These are phyloP conservation scores for Lamellibrachia satsuma DNA, from an alignment of 2,888 invertebrate species.

Conservation along the genomic window DNA sequence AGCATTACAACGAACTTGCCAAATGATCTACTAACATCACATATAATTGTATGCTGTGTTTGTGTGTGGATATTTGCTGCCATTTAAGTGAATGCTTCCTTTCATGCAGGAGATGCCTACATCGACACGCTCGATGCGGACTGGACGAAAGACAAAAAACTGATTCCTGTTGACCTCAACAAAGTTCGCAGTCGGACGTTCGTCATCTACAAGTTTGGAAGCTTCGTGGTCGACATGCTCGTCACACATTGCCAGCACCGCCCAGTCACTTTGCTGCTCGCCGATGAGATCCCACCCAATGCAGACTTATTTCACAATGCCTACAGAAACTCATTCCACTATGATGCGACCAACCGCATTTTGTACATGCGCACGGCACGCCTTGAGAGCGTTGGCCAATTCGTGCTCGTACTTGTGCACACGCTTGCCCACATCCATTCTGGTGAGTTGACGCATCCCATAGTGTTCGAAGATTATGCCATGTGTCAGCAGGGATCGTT, in stretches of 20 bases:
- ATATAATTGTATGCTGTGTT: no score
- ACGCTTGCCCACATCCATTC: slow-evolving; percentile 61
- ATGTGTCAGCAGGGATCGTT: background rate
- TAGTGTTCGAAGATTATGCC: no score
- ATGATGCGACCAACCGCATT: slow-evolving; percentile 60
- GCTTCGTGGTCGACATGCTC: slow-evolving; percentile 57
- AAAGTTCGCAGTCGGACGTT: slow-evolving; percentile 56
- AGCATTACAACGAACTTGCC: background rate
- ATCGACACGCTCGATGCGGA: slow-evolving; percentile 54
- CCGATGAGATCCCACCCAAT: slow-evolving; percentile 60
- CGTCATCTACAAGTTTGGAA: slow-evolving; percentile 63
- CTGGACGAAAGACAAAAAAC: slow-evolving; percentile 57
- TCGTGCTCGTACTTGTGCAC: slow-evolving; percentile 58
- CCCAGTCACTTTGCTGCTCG: slow-evolving; percentile 60
- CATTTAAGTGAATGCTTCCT: background rate
- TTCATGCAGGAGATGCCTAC: slow-evolving; percentile 51
- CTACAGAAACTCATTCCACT: slow-evolving; percentile 60
- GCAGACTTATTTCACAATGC: slow-evolving; percentile 53
- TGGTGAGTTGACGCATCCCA: slow-evolving; percentile 43
- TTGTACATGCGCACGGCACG: slow-evolving; percentile 57
- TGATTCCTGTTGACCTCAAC: slow-evolving; percentile 59
- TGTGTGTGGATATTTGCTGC: no score
- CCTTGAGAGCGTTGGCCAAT: slow-evolving; percentile 61
- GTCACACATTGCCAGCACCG: slow-evolving; percentile 55
- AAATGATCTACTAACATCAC: background rate